A percentile compares a stretch with the other conserved stretches of the same genome.
These are phyloP conservation scores for Anoplophora glabripennis DNA, from an alignment of 1,140 invertebrate species.

Conservation along the genomic window DNA sequence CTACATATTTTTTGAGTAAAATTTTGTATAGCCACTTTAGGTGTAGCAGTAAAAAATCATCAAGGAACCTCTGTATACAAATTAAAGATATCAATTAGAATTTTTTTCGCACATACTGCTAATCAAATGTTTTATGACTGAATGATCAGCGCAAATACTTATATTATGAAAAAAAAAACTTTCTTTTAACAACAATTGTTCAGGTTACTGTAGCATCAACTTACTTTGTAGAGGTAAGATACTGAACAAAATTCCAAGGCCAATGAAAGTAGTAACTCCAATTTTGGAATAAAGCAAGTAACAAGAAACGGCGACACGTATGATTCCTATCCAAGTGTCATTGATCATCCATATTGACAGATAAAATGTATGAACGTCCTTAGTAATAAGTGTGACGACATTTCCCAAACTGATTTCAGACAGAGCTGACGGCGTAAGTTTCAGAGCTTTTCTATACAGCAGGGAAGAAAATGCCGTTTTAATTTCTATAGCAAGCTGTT, in stretches of 20 bases:
- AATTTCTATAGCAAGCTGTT: conserved; percentile 76
- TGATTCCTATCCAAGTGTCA: conserved; percentile 76
- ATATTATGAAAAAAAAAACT: no score
- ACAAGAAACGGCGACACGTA: conserved; percentile 72
- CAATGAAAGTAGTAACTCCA: conserved; percentile 70
- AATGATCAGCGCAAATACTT: no score
- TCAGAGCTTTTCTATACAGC: conserved; percentile 77
- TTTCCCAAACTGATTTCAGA: conserved; percentile 81
- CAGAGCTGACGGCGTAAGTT: conserved; percentile 66
- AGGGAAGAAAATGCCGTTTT: conserved; percentile 74
- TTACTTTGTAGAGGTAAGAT: conserved; percentile 70
- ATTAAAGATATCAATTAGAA: no score
- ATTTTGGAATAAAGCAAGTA: conserved; percentile 75
- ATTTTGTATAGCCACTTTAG: no score
- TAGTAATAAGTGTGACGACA: conserved; percentile 88
- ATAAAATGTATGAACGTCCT: conserved; percentile 78
- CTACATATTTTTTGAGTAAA: no score
- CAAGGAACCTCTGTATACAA: no score
- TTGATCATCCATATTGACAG: conserved; percentile 56
- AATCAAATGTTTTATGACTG: no score
- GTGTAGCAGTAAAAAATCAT: no score
- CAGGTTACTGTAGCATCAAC: background rate
- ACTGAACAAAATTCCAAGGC: conserved; percentile 71
- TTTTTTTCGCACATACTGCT: no score
- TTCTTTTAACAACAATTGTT: background rate